Conservation (phyloP, 2,797 vertebrate genomes). For the Falco biarmicus region DNA sequence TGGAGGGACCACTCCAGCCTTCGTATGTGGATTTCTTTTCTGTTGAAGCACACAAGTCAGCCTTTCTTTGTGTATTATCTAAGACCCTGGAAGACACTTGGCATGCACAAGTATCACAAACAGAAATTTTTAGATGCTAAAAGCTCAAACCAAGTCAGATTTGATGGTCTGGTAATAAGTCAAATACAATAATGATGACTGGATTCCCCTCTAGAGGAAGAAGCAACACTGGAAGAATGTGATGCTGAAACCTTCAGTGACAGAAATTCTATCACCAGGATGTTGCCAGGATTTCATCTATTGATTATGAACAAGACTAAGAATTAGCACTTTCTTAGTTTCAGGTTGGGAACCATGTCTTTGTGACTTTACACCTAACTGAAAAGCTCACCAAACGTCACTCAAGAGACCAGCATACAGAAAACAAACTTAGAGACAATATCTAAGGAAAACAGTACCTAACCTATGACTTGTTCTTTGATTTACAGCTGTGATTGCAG, state of each 20-base stretch:
- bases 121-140: not conserved
- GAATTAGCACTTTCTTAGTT: not conserved
- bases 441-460: conserved; percentile 64
- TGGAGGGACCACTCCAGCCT: not conserved
- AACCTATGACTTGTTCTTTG: conserved; percentile 66
- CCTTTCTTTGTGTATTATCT: not conserved
- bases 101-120: not conserved
- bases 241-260: not conserved
- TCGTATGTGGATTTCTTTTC: not conserved
- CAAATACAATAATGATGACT: not conserved
- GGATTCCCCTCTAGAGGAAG: not conserved
- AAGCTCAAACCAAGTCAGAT: not conserved
- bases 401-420: not conserved
- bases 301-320: not conserved
- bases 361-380: conserved; percentile 2
- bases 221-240: not conserved
- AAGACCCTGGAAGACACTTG: not conserved
- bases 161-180: not conserved
- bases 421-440: conserved; percentile 62
- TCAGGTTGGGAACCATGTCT: not conserved
- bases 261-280: not conserved
- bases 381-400: not conserved
- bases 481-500: conserved; percentile 65
- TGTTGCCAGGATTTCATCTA: not conserved
- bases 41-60: not conserved